phyloP scores from a whole-genome alignment of 2,113 vertebrate species.

The Dermatemys mawii region DNA sequence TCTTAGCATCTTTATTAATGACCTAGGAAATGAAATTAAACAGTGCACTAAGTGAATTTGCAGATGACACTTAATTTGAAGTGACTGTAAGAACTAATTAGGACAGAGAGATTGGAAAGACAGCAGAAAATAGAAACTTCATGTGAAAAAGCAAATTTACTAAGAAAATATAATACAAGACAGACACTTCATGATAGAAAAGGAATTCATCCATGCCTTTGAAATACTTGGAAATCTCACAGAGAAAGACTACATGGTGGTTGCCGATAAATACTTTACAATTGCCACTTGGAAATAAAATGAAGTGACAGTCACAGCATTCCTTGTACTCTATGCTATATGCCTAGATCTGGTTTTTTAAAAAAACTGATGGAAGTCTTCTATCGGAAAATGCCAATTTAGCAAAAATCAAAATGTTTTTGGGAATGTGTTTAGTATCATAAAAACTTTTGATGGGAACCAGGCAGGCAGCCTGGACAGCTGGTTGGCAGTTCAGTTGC shows the following conservation, averaged over 20 bases:
- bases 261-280: not conserved
- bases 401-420: not conserved
- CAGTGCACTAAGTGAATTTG: not conserved
- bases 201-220: not conserved
- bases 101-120: not conserved
- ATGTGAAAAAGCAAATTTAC: not conserved
- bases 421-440: not conserved
- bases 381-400: not conserved
- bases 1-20: not conserved
- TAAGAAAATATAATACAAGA: not conserved
- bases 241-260: not conserved
- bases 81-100: not conserved
- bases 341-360: not conserved
- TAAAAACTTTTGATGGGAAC: constrained; percentile 8
- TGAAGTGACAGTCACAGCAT: not conserved
- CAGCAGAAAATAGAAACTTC: not conserved
- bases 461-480: not conserved
- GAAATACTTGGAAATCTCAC: not conserved
- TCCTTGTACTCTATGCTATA: not conserved
- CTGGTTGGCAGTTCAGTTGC: constrained; percentile 24
- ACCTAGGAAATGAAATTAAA: not conserved
- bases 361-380: not conserved
- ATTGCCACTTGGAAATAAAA: not conserved
- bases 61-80: not conserved
- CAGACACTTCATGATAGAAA: not conserved